Evolutionary conservation across 2,888 invertebrate genomes (phyloP), one percentile per base, ranked within the genome.

Genomic region (Muschampia plurimacula): DNA sequence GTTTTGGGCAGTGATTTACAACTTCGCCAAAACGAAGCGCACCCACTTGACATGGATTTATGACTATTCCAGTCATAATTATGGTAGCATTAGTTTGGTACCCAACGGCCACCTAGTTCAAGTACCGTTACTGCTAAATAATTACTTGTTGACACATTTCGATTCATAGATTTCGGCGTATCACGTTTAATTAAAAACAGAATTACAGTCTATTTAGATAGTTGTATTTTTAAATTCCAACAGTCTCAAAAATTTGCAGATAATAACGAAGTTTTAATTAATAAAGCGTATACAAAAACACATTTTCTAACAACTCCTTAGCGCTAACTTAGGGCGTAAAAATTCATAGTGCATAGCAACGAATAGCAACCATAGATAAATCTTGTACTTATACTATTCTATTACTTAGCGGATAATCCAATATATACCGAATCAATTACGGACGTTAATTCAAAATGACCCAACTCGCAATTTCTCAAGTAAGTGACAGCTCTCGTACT

Each of bases 1-100:
- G 71, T 71, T 64, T 71, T 66, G 71, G 71, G 89, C 78, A 78
- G 80, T 91, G 87, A 91, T 91, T 91, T 90, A 91, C 85, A 83
- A 83, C 88, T 82, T 77, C 81, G 83, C 89, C 89, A 86, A 89
- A 91, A 81, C 83, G 60, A 67, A 62, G 67, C 66, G 60, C 67
- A 67, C 66, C 60, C 67, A 72, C 81, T 80, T 82, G 83, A 84
- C 81, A 79, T 82, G 78, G 80, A 79, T 76, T 78, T 77, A 78
- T 74, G 76, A 77, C 74, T 76, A 73, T 77, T 76, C 71, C 71
- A 71, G 65, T 71, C 59, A 71, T 71, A 71, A 71, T 65, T 71
- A 71, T 71, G 32, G 65, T 49, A 66, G 46, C 46, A 46, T 12
- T 62, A n/a, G n/a, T 57, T 12, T 62, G 9, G n/a, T 57, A 10